Conservation (phyloP, 2,888 invertebrate genomes). For the Ormyrus thymus region DNA sequence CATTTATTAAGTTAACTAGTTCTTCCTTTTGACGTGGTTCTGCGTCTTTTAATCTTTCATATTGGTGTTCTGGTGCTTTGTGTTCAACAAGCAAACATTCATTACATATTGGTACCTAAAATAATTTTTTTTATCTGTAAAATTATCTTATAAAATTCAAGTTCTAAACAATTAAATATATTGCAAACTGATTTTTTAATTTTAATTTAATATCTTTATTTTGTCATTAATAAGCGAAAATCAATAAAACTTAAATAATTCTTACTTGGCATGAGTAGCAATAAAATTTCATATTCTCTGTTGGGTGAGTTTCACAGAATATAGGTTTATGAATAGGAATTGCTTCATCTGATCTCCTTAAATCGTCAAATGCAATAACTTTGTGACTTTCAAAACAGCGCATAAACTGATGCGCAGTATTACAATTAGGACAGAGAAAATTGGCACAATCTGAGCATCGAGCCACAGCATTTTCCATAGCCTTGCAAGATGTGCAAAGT, state of each 20-base stretch:
- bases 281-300: constrained; percentile 90
- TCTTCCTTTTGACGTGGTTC: constrained; percentile 88
- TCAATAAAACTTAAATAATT: constrained; percentile 5
- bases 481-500: constrained; percentile 94
- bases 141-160: neutral
- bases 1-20: constrained; percentile 83
- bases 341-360: constrained; percentile 86
- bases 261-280: constrained; percentile 87
- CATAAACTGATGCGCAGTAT: constrained; percentile 97
- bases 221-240: neutral
- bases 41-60: constrained; percentile 87
- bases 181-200: constrained; percentile 13
- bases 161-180: neutral
- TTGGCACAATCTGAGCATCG: constrained; percentile 96
- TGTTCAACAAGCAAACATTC: constrained; percentile 91
- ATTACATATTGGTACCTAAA: constrained; percentile 88
- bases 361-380: constrained; percentile 91
- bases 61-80: constrained; percentile 87
- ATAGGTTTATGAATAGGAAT: constrained; percentile 92
- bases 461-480: constrained; percentile 94
- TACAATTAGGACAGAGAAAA: constrained; percentile 94
- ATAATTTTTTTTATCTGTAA: neutral
- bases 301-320: constrained; percentile 87
- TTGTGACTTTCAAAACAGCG: constrained; percentile 96
- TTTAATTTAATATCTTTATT: neutral